Evolutionary conservation across 2,888 invertebrate genomes (phyloP).

Genomic region (Cartodere bifasciata): DNA sequence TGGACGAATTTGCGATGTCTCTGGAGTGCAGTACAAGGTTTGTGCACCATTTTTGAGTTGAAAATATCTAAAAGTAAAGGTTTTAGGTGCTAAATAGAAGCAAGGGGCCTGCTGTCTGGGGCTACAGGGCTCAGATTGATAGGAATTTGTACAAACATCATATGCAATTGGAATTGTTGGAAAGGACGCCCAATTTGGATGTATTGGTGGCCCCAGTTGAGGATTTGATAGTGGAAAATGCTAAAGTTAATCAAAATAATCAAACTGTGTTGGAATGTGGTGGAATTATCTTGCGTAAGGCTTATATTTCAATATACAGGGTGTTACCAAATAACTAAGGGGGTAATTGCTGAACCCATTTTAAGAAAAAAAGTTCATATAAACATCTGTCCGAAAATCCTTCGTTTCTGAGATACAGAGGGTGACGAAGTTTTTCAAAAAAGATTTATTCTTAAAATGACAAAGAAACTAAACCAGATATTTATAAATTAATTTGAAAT

Average conservation of each 20-base stretch:
- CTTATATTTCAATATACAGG: conserved; percentile 2
- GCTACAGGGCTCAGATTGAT: conserved; percentile 79
- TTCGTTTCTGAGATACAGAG: too few species aligned
- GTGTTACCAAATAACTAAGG: too few species aligned
- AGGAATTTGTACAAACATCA: conserved; percentile 62
- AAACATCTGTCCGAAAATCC: too few species aligned
- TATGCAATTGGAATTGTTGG: conserved; percentile 57
- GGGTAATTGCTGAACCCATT: too few species aligned
- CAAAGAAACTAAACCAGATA: too few species aligned
- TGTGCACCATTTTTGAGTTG: neutral
- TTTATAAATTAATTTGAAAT: too few species aligned
- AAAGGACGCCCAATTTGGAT: conserved; percentile 48
- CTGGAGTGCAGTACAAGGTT: conserved; percentile 68
- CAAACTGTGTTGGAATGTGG: conserved; percentile 29
- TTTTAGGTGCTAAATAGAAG: conserved; percentile 55
- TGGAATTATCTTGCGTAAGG: conserved; percentile 41
- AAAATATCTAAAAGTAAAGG: too few species aligned
- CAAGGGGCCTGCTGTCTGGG: conserved; percentile 85
- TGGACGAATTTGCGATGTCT: conserved; percentile 64
- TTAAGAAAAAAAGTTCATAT: too few species aligned
- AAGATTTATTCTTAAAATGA: too few species aligned
- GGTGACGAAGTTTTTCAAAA: too few species aligned
- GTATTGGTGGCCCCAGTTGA: conserved; percentile 64
- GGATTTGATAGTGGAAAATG: conserved; percentile 51
- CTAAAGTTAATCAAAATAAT: conserved; percentile 17